Percentiles rank a stretch among this genome's conserved stretches.
phyloP scores from a whole-genome alignment of 2,888 invertebrate species.

The Eumerus sabulonum region DNA sequence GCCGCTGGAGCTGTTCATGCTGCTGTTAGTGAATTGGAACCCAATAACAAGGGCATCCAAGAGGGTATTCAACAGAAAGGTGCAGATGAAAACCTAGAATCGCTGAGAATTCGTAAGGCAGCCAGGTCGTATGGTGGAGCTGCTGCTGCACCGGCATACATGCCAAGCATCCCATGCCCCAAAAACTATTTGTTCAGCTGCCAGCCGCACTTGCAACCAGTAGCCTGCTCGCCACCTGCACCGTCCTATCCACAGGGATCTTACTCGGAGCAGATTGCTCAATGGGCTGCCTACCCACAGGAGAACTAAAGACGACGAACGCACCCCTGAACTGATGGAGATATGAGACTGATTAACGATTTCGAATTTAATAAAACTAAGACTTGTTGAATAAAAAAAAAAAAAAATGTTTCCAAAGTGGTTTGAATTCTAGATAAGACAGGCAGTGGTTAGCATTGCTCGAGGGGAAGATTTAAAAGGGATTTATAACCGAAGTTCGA shows the following conservation, averaged over 20 bases:
- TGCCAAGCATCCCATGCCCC: conserved; percentile 54
- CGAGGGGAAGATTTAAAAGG: too few relatives aligned
- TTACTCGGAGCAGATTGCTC: conserved; percentile 51
- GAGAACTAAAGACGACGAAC: conserved; percentile 20
- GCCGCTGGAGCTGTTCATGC: conserved; percentile 27
- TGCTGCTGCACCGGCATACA: conserved; percentile 13
- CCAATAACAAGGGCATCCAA: conserved; percentile 22
- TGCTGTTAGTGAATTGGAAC: conserved; percentile 33
- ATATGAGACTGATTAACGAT: not conserved
- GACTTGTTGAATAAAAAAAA: not conserved
- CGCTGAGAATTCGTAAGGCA: conserved; percentile 56
- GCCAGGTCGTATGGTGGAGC: conserved; percentile 47
- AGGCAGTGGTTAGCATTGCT: too few relatives aligned
- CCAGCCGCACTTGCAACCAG: conserved; percentile 53
- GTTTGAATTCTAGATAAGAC: not conserved
- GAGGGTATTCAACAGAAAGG: conserved; percentile 14
- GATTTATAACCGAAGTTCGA: too few relatives aligned
- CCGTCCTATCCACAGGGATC: conserved; percentile 36
- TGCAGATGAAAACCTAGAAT: conserved; percentile 48
- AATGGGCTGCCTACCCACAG: conserved; percentile 33
- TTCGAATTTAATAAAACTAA: conserved; percentile 26
- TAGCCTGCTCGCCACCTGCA: conserved; percentile 38
- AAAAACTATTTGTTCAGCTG: conserved; percentile 62
- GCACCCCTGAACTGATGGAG: not conserved
- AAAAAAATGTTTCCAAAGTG: not conserved